Evolutionary conservation across 1,140 invertebrate genomes (phyloP).

Genomic region (Epicauta chinensis): DNA sequence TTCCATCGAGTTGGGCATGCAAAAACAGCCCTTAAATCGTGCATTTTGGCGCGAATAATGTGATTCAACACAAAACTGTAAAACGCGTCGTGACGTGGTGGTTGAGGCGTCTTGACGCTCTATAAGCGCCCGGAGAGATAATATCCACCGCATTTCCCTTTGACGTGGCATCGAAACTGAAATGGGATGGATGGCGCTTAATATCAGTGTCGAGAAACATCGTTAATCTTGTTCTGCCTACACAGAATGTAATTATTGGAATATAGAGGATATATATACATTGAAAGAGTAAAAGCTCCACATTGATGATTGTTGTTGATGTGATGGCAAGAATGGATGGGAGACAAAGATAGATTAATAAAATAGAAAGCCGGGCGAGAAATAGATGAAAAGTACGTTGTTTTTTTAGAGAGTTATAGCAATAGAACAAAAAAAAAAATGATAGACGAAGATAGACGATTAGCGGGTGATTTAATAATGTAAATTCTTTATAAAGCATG

Average conservation of each 20-base stretch:
- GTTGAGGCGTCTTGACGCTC: not conserved
- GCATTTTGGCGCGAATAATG: not conserved
- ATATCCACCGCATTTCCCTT: not conserved
- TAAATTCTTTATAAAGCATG: constrained; percentile 37
- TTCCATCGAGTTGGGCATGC: constrained; percentile 36
- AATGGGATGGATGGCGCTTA: constrained; percentile 33
- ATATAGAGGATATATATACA: constrained; percentile 23
- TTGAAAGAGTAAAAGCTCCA: constrained; percentile 1
- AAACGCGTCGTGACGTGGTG: too few species aligned
- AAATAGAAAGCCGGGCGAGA: too few species aligned
- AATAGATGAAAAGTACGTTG: too few species aligned
- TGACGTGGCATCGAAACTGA: constrained; percentile 25
- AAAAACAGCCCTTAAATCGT: constrained; percentile 21
- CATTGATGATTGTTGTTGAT: not conserved
- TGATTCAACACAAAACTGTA: too few species aligned
- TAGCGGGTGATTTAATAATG: constrained; percentile 37
- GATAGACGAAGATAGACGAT: constrained; percentile 24
- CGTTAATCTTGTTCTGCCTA: constrained; percentile 42
- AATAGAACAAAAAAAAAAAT: too few species aligned
- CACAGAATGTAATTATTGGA: constrained; percentile 41
- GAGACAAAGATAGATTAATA: too few species aligned
- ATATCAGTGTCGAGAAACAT: constrained; percentile 39
- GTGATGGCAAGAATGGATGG: too few species aligned
- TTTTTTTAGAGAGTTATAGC: too few species aligned
- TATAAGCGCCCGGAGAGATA: constrained; percentile 7